phyloP scores from a whole-genome alignment of 2,888 invertebrate species.

The Laspeyria flexula region DNA sequence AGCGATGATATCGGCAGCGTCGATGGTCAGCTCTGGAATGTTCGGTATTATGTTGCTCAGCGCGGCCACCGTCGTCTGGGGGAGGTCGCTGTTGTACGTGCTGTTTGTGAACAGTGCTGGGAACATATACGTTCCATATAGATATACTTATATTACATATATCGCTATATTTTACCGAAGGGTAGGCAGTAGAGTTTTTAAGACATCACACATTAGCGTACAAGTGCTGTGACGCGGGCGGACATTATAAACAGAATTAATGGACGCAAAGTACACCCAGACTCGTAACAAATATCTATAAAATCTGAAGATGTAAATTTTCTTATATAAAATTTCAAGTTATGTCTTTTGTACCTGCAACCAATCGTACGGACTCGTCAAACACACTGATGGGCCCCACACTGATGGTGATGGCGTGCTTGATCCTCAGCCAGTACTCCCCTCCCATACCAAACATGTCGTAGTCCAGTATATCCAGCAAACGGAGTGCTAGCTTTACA shows the following conservation, averaged over 20 bases:
- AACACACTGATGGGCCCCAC: constrained; percentile 60
- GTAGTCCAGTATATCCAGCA: constrained; percentile 70
- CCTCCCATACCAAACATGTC: constrained; percentile 61
- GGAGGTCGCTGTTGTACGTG: constrained; percentile 49
- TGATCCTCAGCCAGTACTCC: constrained; percentile 65
- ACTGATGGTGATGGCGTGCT: constrained; percentile 51
- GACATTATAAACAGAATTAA: no score
- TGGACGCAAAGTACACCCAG: no score
- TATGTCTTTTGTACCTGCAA: no score
- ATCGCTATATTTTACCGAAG: no score
- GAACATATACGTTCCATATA: background rate
- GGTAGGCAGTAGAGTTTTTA: no score
- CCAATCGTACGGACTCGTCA: constrained; percentile 61
- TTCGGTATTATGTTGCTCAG: constrained; percentile 56
- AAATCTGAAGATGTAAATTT: no score
- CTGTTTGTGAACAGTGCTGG: constrained; percentile 57
- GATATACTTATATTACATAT: no score
- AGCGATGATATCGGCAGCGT: constrained; percentile 57
- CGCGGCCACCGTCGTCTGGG: constrained; percentile 52
- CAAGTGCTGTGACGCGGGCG: no score
- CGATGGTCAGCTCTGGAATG: constrained; percentile 61
- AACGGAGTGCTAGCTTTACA: constrained; percentile 62
- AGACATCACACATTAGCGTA: no score
- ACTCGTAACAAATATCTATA: no score
- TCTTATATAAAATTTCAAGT: no score